phyloP scores from a whole-genome alignment of 2,113 vertebrate species.

The Sigmodon hispidus region DNA sequence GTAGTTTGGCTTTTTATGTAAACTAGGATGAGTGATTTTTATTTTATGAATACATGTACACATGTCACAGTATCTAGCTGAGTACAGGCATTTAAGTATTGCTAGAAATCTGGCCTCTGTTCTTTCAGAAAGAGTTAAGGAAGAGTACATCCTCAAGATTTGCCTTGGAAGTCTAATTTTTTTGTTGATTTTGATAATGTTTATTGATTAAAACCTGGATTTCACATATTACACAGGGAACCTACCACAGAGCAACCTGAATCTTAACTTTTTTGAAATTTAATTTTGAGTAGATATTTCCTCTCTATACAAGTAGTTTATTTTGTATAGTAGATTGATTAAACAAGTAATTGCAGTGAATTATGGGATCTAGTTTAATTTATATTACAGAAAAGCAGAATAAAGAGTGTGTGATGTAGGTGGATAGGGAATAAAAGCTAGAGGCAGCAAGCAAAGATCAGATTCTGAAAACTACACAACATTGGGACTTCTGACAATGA shows the following conservation, averaged over 20 bases:
- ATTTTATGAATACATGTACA: constrained; percentile 14
- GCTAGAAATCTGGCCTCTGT: not conserved
- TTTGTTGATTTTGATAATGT: not conserved
- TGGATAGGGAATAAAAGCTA: constrained; percentile 1
- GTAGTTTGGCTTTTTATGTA: constrained; percentile 32
- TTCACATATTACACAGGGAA: not conserved
- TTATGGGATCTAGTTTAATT: not conserved
- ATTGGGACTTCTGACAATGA: not conserved
- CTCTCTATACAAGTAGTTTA: constrained; percentile 1
- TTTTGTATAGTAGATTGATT: constrained; percentile 37
- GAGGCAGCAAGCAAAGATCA: not conserved
- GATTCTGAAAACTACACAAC: not conserved
- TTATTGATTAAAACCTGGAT: not conserved
- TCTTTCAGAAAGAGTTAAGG: constrained; percentile 34
- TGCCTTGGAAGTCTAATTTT: not conserved
- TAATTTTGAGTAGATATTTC: not conserved
- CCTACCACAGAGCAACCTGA: not conserved
- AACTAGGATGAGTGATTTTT: not conserved
- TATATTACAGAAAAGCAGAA: not conserved
- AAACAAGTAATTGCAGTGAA: constrained; percentile 55
- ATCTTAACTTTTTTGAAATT: not conserved
- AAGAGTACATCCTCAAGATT: not conserved
- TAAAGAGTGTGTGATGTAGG: not conserved
- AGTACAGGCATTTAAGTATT: not conserved
- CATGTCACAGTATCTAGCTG: not conserved